Conservation (phyloP, 2,113 vertebrate genomes). For the Petaurus breviceps region DNA sequence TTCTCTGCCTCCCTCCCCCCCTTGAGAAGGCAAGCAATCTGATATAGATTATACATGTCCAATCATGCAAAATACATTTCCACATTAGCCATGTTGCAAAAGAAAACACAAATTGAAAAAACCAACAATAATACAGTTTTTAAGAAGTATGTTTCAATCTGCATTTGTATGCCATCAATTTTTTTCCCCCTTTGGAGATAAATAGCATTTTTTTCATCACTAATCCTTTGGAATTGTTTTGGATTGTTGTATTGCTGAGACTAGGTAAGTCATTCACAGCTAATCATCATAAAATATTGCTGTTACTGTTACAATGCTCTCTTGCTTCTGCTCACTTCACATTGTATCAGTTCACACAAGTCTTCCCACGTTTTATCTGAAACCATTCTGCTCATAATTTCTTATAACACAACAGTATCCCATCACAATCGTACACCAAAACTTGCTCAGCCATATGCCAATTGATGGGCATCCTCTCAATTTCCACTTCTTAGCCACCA, state of each 20-base stretch:
- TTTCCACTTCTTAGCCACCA: not conserved
- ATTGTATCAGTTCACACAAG: not conserved
- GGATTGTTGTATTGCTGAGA: not conserved
- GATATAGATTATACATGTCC: not conserved
- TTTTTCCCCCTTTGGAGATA: not conserved
- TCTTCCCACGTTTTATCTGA: not conserved
- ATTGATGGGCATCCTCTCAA: not conserved
- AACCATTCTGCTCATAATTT: not conserved
- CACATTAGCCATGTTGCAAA: not conserved
- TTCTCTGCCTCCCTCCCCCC: not conserved
- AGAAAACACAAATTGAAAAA: not conserved
- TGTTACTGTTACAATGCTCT: not conserved
- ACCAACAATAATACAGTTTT: not conserved
- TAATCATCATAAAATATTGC: not conserved
- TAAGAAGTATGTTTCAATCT: not conserved
- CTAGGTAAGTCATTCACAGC: not conserved
- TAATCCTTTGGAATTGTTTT: not conserved
- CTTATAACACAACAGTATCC: not conserved
- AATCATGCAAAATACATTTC: not conserved
- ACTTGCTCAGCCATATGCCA: not conserved
- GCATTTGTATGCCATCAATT: not conserved
- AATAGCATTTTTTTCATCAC: not conserved
- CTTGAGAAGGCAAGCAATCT: not conserved
- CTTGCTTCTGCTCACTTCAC: not conserved
- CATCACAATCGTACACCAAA: not conserved